phyloP scores from a whole-genome alignment of 92 coral and sea anemone species.

The Zoanthus gigantus region DNA sequence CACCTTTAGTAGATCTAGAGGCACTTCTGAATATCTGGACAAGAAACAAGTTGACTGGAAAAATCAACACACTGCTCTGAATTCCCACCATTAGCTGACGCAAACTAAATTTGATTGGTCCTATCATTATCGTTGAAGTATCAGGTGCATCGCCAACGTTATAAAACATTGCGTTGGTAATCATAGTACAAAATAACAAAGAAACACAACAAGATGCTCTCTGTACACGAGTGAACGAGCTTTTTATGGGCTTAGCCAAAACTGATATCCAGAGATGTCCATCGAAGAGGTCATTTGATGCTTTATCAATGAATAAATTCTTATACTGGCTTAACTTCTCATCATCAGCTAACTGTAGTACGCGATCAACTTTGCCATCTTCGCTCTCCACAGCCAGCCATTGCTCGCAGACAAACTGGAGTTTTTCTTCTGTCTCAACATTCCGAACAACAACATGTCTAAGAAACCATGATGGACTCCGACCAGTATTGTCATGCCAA shows the following conservation, averaged over 20 bases:
- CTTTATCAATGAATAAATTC: constrained; percentile 71
- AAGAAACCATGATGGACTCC: constrained; percentile 83
- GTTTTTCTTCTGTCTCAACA: constrained; percentile 64
- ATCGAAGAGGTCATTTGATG: constrained; percentile 82
- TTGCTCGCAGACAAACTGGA: constrained; percentile 78
- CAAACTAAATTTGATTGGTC: constrained; percentile 81
- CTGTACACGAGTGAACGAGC: constrained; percentile 89
- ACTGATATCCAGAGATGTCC: constrained; percentile 96
- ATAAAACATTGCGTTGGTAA: constrained; percentile 93
- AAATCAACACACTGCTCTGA: constrained; percentile 86
- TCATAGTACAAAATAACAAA: constrained; percentile 87
- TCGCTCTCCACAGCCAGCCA: constrained; percentile 94
- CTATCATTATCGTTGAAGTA: constrained; percentile 73
- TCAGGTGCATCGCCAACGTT: constrained; percentile 66
- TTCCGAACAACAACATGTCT: constrained; percentile 77
- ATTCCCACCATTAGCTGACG: constrained; percentile 83
- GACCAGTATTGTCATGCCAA: constrained; percentile 91
- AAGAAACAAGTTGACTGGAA: constrained; percentile 81
- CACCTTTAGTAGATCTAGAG: constrained; percentile 8
- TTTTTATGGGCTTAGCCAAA: constrained; percentile 81
- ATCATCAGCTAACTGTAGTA: constrained; percentile 69
- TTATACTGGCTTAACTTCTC: constrained; percentile 69
- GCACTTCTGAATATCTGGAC: constrained; percentile 81
- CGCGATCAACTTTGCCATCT: constrained; percentile 77
- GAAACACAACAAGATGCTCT: constrained; percentile 88